Conservation (phyloP, 2,113 vertebrate genomes). For the Xenus cinereus region DNA sequence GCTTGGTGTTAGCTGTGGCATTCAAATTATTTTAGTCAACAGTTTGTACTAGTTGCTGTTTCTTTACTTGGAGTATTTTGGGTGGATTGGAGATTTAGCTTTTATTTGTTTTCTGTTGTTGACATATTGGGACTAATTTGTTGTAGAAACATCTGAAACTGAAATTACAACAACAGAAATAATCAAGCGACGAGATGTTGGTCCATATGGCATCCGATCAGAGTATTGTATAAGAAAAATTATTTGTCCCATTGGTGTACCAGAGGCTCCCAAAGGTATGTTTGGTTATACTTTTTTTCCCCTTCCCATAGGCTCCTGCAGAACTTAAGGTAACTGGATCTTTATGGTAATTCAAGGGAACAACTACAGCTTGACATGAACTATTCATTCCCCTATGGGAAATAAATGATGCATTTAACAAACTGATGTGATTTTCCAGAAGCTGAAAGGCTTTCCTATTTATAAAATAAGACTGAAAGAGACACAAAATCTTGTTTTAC, state of each 20-base stretch:
- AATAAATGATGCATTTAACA: neutral
- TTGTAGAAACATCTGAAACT: constrained; percentile 93
- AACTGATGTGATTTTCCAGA: neutral
- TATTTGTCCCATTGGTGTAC: constrained; percentile 96
- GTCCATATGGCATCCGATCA: constrained; percentile 94
- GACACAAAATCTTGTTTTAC: neutral
- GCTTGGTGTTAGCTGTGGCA: neutral
- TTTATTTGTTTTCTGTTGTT: neutral
- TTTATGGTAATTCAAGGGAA: neutral
- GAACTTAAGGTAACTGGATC: neutral
- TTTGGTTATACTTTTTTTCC: neutral
- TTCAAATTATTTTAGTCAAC: neutral
- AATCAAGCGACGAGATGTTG: constrained; percentile 96
- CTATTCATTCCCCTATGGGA: neutral
- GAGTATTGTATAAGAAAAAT: constrained; percentile 99
- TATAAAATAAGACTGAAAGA: neutral
- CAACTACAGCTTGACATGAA: neutral
- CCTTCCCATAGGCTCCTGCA: neutral
- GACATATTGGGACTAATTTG: constrained; percentile 20
- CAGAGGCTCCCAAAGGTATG: constrained; percentile 95
- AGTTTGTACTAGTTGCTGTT: neutral
- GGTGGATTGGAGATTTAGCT: neutral
- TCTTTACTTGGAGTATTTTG: neutral
- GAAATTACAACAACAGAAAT: constrained; percentile 99
- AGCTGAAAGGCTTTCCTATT: neutral